Evolutionary conservation across 30 jellyfish, hydroid and myxozoan genomes (phyloP), one percentile per base, ranked within the genome.

Genomic region (Cassiopea xamachana): DNA sequence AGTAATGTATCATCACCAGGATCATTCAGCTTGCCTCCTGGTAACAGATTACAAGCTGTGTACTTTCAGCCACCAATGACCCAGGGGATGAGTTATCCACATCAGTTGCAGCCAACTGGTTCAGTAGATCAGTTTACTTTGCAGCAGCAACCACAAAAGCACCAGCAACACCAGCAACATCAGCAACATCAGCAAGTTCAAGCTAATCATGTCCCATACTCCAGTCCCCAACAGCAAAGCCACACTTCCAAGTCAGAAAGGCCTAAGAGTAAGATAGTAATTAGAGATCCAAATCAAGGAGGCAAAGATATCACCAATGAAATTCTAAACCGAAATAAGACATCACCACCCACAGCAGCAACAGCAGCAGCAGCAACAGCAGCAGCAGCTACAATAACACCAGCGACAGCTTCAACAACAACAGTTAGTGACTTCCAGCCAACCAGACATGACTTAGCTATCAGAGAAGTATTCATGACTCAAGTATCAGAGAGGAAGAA

Each of bases 231-330:
- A 9, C 64, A 51, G 8, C 81, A 73, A 51, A 1, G 51, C 47
- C 60, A 10, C 51, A 47, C 60, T 19, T 62, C 82, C 48, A 69
- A 73, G 81, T 58, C 46, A 17, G 90, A 82, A 75, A 47, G 90
- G 19, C 72, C 72, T 1, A 62, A 49, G 49, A 13, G 46, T 16
- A 80, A 43, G 68, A 48, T 14, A 48, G 77, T 83, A 48, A n/a
- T 83, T 10, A 83, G 62, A 62, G 92, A 83, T 45, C 92, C 92
- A n/a, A 83, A 69, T 7, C 83, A 73, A 50, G 92, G 92, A 15
- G 80, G 80, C 49, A 71, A 83, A 9, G 92, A 83, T 83, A 73
- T 83, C 17, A 83, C 92, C 9, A 80, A 70, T 18, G 83, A 48
- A 55, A 83, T 83, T 18, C 49, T 83, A 55, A 69, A 69, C 58